Evolutionary conservation across 2,797 vertebrate genomes (phyloP).

Genomic region (Phrynocephalus forsythii): DNA sequence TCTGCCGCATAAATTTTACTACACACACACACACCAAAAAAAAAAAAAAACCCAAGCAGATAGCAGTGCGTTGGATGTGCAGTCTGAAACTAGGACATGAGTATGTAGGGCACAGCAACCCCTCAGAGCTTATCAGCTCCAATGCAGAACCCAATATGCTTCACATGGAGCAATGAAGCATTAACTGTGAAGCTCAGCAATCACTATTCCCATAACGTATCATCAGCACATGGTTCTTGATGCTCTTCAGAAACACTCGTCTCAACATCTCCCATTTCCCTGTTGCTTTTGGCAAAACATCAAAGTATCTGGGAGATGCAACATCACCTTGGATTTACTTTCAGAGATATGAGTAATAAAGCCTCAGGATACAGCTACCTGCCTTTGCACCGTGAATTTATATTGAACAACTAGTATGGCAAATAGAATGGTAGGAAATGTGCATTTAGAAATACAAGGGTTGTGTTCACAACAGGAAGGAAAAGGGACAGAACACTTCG

Average conservation of each 20-base stretch:
- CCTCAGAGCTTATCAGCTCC: conserved; percentile 58
- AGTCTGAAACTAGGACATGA: conserved; percentile 55
- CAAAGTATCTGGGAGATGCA: neutral
- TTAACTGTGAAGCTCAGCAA: conserved; percentile 36
- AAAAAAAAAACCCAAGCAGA: neutral
- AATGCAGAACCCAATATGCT: conserved; percentile 41
- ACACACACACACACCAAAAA: neutral
- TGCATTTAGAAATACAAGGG: neutral
- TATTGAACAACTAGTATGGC: neutral
- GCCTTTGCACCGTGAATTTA: neutral
- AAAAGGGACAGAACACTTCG: neutral
- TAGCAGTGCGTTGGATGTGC: conserved; percentile 2
- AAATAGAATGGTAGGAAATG: neutral
- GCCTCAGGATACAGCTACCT: neutral
- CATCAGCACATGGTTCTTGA: neutral
- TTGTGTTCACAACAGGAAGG: neutral
- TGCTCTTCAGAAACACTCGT: neutral
- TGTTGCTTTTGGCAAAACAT: neutral
- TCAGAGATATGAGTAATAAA: neutral
- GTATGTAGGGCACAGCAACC: conserved; percentile 64
- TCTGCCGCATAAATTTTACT: neutral
- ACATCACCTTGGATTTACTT: neutral
- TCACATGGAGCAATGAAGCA: conserved; percentile 49
- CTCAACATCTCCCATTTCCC: neutral
- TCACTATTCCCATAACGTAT: conserved; percentile 3